Evolutionary conservation across 2,797 vertebrate genomes (phyloP).

Genomic region (Acipenser oxyrinchus): DNA sequence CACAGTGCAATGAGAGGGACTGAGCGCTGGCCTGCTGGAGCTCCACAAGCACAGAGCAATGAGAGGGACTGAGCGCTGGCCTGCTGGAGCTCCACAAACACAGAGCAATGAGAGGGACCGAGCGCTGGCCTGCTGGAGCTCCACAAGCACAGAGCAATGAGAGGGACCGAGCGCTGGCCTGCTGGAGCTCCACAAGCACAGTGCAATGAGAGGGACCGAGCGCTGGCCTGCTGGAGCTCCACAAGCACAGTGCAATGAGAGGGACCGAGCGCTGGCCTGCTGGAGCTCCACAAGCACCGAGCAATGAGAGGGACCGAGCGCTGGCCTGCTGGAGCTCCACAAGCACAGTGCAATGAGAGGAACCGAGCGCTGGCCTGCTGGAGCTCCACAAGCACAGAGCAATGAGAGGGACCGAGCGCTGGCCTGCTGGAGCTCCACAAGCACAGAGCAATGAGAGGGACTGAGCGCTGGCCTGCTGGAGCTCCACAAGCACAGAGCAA

Average conservation of each 20-base stretch:
- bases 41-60: no score
- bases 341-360: background rate
- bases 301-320: background rate
- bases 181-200: no score
- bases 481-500: constrained; percentile 42
- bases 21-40: no score
- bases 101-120: no score
- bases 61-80: no score
- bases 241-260: no score
- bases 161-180: no score
- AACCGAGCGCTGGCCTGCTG: background rate
- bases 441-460: constrained; percentile 25
- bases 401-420: background rate
- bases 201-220: background rate
- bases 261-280: background rate
- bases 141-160: no score
- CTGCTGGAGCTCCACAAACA: no score
- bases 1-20: no score
- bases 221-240: background rate
- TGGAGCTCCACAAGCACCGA: background rate
- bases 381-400: background rate
- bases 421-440: no score
- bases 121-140: background rate
- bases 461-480: constrained; percentile 25
- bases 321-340: background rate